phyloP scores from a whole-genome alignment of 2,888 invertebrate species.

The Andrena bucephala region DNA sequence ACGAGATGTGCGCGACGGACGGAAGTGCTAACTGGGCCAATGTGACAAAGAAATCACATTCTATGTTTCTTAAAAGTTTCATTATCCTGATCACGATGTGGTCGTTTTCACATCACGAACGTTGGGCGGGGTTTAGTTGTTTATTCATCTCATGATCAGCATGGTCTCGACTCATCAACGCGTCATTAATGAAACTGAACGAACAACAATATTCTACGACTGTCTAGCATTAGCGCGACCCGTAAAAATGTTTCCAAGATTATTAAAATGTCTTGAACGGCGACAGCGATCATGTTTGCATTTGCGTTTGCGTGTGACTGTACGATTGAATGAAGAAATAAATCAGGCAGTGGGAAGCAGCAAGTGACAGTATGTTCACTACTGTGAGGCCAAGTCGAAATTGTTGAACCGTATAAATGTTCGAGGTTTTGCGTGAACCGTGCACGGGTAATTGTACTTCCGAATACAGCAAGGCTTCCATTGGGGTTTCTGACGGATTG shows the following conservation, averaged over 20 bases:
- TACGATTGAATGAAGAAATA: no score
- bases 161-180: neutral
- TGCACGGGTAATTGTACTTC: conserved; percentile 75
- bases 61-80: neutral
- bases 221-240: conserved; percentile 53
- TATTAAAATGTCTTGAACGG: conserved; percentile 44
- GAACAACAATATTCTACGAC: conserved; percentile 58
- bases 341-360: no score
- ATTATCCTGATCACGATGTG: neutral
- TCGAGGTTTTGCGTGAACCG: conserved; percentile 69
- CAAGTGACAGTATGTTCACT: conserved; percentile 52
- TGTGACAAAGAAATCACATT: no score
- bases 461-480: conserved; percentile 78
- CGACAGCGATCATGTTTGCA: neutral
- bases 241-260: conserved; percentile 67
- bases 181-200: conserved; percentile 59
- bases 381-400: conserved; percentile 72
- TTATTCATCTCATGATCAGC: neutral
- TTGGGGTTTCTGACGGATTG: conserved; percentile 70
- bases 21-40: no score
- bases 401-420: conserved; percentile 62
- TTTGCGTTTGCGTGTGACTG: neutral
- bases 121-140: neutral
- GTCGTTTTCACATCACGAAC: neutral
- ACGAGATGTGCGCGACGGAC: no score